phyloP scores from a whole-genome alignment of 2,888 invertebrate genomes.

The Stramonita haemastoma region DNA sequence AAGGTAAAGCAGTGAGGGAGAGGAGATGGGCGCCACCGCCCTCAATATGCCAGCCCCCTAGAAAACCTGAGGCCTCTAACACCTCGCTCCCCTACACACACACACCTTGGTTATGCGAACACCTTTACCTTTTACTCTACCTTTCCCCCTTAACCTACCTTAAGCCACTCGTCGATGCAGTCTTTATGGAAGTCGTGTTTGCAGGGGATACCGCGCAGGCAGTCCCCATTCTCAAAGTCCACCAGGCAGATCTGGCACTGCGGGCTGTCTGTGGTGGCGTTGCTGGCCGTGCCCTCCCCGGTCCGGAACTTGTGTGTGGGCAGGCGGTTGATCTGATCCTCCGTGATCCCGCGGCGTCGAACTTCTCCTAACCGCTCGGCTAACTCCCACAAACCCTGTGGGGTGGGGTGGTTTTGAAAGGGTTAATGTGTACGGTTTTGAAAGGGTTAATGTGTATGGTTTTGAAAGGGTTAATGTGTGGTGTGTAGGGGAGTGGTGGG shows the following conservation, averaged over 20 bases:
- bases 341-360: slow-evolving; percentile 56
- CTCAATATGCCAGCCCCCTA: too few relatives aligned
- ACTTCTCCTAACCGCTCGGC: slow-evolving; percentile 66
- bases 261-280: not conserved
- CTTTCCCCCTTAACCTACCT: not conserved
- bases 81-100: too few relatives aligned
- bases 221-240: slow-evolving; percentile 60
- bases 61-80: too few relatives aligned
- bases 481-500: not conserved
- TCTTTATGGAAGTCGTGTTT: slow-evolving; percentile 61
- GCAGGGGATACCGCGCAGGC: slow-evolving; percentile 59
- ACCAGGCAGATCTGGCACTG: slow-evolving; percentile 66
- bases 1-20: too few relatives aligned
- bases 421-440: not conserved
- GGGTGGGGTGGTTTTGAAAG: not conserved
- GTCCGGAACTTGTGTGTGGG: slow-evolving; percentile 51
- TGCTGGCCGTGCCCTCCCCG: not conserved
- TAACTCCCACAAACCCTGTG: slow-evolving; percentile 61
- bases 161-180: slow-evolving; percentile 32
- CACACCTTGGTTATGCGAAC: too few relatives aligned
- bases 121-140: too few relatives aligned
- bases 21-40: too few relatives aligned
- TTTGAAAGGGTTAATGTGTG: not conserved
- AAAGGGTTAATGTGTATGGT: not conserved
- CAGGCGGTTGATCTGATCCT: slow-evolving; percentile 54